Conservation (phyloP, 2,888 invertebrate species). For the Lasioglossum marginatum region DNA sequence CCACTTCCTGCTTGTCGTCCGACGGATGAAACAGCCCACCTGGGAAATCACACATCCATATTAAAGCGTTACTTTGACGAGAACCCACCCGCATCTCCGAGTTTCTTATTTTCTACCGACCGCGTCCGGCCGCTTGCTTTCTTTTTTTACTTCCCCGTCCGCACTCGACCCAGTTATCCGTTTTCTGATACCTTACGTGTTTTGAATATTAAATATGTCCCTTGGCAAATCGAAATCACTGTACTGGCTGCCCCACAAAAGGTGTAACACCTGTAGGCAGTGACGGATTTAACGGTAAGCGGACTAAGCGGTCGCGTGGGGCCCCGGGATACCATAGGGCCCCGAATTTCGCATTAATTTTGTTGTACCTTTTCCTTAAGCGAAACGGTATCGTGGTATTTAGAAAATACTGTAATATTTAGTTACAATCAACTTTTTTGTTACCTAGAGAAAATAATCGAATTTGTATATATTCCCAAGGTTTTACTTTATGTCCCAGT, state of each 20-base stretch:
- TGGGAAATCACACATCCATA: slow-evolving; percentile 84
- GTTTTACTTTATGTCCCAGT: too few relatives aligned
- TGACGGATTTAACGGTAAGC: too few relatives aligned
- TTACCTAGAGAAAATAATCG: too few relatives aligned
- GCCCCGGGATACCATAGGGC: too few relatives aligned
- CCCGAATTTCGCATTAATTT: too few relatives aligned
- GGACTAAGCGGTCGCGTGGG: too few relatives aligned
- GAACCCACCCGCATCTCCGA: slow-evolving; percentile 9
- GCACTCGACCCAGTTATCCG: neutral
- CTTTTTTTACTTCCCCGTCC: slow-evolving; percentile 9
- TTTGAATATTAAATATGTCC: slow-evolving; percentile 26
- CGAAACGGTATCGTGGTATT: too few relatives aligned
- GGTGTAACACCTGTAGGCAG: neutral
- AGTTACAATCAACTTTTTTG: too few relatives aligned
- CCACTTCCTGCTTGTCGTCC: slow-evolving; percentile 95
- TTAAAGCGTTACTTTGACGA: slow-evolving; percentile 70
- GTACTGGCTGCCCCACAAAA: neutral
- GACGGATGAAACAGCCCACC: slow-evolving; percentile 95
- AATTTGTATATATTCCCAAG: too few relatives aligned
- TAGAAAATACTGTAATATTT: too few relatives aligned
- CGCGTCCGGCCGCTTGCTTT: slow-evolving; percentile 17
- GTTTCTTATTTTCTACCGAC: slow-evolving; percentile 47
- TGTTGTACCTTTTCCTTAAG: too few relatives aligned
- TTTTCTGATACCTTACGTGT: neutral
- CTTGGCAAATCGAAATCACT: neutral